Conservation (phyloP, 2,797 vertebrate genomes). For the Amphiprion clarkii region DNA sequence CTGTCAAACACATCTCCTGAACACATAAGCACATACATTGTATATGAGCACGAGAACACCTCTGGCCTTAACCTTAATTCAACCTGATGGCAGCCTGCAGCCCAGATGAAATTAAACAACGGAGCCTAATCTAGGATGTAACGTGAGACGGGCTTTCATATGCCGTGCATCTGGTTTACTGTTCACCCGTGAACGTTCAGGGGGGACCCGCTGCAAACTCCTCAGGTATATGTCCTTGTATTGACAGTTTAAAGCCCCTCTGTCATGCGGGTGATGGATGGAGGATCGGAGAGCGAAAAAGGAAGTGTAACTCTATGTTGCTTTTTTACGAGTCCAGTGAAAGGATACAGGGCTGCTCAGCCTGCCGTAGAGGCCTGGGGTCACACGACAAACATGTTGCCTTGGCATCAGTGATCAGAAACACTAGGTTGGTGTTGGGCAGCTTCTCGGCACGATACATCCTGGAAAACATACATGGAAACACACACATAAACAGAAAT, state of each 20-base stretch:
- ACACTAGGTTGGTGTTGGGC: conserved; percentile 96
- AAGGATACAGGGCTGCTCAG: conserved; percentile 99
- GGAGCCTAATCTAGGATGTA: conserved; percentile 60
- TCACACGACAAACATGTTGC: conserved; percentile 94
- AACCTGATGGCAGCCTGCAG: conserved; percentile 60
- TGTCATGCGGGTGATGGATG: conserved; percentile 71
- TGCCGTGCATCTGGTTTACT: conserved; percentile 73
- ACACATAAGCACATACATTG: conserved; percentile 6
- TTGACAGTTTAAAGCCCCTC: conserved; percentile 60
- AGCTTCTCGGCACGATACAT: conserved; percentile 97
- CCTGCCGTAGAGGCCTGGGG: conserved; percentile 92
- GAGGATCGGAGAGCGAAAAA: conserved; percentile 51
- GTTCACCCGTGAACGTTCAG: conserved; percentile 68
- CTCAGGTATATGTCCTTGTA: conserved; percentile 66
- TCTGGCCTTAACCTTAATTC: conserved; percentile 56
- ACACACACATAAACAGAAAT: conserved; percentile 22
- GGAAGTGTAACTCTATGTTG: conserved; percentile 49
- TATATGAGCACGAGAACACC: conserved; percentile 22
- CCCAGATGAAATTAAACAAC: conserved; percentile 58
- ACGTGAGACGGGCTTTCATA: conserved; percentile 67
- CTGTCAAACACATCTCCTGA: conserved; percentile 54
- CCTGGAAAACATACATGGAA: conserved; percentile 80
- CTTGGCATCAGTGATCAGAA: conserved; percentile 96
- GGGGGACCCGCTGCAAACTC: conserved; percentile 60
- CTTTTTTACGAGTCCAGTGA: conserved; percentile 56